Evolutionary conservation across 1,140 invertebrate genomes (phyloP), one percentile per base, ranked within the genome.

Genomic region (Palaemon carinicauda): DNA sequence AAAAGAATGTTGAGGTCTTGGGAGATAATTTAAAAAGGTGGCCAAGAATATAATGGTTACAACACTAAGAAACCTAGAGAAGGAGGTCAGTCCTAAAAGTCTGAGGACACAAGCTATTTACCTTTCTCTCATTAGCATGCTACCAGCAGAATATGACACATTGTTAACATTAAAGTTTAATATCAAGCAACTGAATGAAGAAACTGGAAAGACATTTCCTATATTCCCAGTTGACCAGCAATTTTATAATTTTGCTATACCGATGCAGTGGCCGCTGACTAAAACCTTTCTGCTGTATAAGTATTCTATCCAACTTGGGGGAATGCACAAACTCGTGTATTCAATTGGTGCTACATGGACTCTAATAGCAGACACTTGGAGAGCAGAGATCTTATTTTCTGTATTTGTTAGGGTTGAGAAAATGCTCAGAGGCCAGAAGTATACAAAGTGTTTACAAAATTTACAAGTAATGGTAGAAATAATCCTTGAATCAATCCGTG

Each of bases 141-240:
- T 31, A 29, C 73, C 73, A 27, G 73, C 73, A 71, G 69, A 71
- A 71, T 71, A 71, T 71, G 69, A 27, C 69, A 71, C 69, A 71
- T 14, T 75, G 14, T 15, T n/a, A n/a, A n/a, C 29, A 75, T 75
- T 31, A 14, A 50, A 10, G 73, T 5, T 75, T 21, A 75, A 75
- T n/a, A 75, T 75, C 7, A 15, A 21, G n/a, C 10, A 75, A 31
- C 29, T 75, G n/a, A 27, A 21, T 75, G 73, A 75, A 75, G 73
- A 31, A 7, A 75, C 15, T 75, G 33, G 73, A 10, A 21, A 75
- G 14, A 9, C 10, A 50, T 31, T 75, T 33, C 10, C 73, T 29
- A 33, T 75, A 31, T 75, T 75, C 33, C 27, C 73, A 75, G 14
- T 75, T 15, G 29, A 75, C n/a, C 73, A 75, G 33, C 73, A 75